Conservation (phyloP, 2,113 vertebrate genomes). For the Rhynchomys soricoides region DNA sequence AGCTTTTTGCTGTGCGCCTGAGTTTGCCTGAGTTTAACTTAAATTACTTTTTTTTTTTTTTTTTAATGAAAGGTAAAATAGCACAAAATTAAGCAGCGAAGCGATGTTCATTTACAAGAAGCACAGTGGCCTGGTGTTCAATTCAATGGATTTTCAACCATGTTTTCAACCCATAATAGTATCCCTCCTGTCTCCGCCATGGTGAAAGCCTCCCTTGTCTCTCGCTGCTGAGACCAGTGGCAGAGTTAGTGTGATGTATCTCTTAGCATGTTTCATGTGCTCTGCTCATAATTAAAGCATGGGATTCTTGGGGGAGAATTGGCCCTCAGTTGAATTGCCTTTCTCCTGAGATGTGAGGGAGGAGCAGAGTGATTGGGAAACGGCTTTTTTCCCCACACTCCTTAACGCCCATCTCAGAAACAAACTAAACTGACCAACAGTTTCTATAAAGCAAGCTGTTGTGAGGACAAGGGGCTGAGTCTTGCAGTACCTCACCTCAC, state of each 20-base stretch:
- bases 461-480: not conserved
- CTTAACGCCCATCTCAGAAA: not conserved
- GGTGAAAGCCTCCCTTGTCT: not conserved
- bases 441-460: conserved; percentile 54
- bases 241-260: not conserved
- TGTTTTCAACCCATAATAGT: conserved; percentile 45
- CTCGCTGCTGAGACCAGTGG: not conserved
- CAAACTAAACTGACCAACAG: not conserved
- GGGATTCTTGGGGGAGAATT: conserved; percentile 42
- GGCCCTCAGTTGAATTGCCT: conserved; percentile 45
- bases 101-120: conserved; percentile 66
- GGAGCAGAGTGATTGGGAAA: conserved; percentile 58
- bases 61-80: conserved; percentile 77
- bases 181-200: conserved; percentile 45
- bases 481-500: conserved; percentile 37
- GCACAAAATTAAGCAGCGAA: conserved; percentile 74
- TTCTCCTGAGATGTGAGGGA: conserved; percentile 22
- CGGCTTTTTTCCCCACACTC: conserved; percentile 17
- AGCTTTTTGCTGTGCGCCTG: conserved; percentile 77
- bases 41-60: conserved; percentile 74
- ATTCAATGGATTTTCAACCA: conserved; percentile 65
- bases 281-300: conserved; percentile 61
- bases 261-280: not conserved
- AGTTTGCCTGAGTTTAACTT: conserved; percentile 75
- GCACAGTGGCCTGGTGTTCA: conserved; percentile 47